phyloP scores from a whole-genome alignment of 2,888 invertebrate genomes.

The Leptinotarsa peninsularis region DNA sequence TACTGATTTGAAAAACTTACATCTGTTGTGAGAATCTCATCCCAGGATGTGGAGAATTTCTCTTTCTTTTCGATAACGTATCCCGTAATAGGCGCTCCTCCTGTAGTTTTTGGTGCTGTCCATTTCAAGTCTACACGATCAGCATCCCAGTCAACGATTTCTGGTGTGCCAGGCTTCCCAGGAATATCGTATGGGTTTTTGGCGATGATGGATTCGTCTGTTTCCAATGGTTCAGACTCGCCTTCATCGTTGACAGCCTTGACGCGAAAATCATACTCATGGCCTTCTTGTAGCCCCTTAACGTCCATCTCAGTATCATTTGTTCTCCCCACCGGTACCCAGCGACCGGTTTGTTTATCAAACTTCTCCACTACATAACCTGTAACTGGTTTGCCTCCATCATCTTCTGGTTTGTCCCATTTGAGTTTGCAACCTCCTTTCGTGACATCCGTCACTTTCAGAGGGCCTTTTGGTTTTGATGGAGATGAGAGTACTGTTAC shows the following conservation, averaged over 20 bases:
- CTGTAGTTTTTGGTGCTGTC: slow-evolving; percentile 82
- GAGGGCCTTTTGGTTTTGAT: slow-evolving; percentile 87
- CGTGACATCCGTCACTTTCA: slow-evolving; percentile 89
- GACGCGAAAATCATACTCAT: slow-evolving; percentile 94
- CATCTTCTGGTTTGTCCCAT: slow-evolving; percentile 95
- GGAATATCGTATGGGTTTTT: slow-evolving; percentile 96
- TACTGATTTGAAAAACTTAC: slow-evolving; percentile 64
- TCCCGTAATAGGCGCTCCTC: slow-evolving; percentile 84
- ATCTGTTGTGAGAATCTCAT: slow-evolving; percentile 81
- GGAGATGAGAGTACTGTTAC: slow-evolving; percentile 89
- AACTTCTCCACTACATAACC: slow-evolving; percentile 94
- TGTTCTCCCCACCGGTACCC: slow-evolving; percentile 93
- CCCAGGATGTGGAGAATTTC: slow-evolving; percentile 82
- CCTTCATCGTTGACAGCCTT: slow-evolving; percentile 95
- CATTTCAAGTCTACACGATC: slow-evolving; percentile 89
- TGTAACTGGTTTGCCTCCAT: slow-evolving; percentile 93
- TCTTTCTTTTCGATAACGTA: slow-evolving; percentile 92
- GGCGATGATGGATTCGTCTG: slow-evolving; percentile 87
- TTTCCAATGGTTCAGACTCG: slow-evolving; percentile 93
- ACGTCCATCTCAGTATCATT: slow-evolving; percentile 89
- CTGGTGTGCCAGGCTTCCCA: slow-evolving; percentile 88
- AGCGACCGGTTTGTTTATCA: slow-evolving; percentile 90
- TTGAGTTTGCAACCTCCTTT: slow-evolving; percentile 90
- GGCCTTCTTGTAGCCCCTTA: slow-evolving; percentile 89
- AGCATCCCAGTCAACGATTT: slow-evolving; percentile 89